Evolutionary conservation across 1,140 invertebrate species (phyloP), one percentile per base, ranked within the genome.

Genomic region (Aphelenchoides fujianensis): DNA sequence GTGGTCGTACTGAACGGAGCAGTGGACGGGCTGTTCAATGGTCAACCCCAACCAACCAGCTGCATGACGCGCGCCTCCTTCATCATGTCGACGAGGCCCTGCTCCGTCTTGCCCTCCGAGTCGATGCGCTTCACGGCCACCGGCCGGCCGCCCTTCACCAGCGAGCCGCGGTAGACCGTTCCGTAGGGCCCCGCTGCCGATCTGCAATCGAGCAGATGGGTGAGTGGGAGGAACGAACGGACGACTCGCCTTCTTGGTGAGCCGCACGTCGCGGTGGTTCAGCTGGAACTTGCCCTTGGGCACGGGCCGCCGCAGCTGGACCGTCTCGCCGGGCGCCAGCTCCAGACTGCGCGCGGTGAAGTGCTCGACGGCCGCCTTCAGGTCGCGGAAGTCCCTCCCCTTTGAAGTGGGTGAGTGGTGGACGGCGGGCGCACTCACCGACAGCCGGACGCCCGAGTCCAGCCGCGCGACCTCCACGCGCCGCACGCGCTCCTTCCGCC

Each of bases 41-140:
- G n/a, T n/a, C n/a, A 61, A 28, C n/a, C n/a, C 27, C 27, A 61
- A 61, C 1, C 36, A 19, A 61, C 59, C 9, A 82, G 32, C 23
- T 81, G 79, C 78, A 80, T 80, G 2, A 80, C 78, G 28, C 78
- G 73, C 0, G 78, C 78, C 48, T 80, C 78, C 28, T 78, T 79
- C 72, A 81, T 81, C 78, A 80, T 80, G 35, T 80, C 78, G 19
- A 59, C 57, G 9, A 80, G 66, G 12, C 52, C 75, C 41, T 79
- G 70, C 30, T 78, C 79, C 36, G 52, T 74, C 7, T 82, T 80
- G 16, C 64, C 64, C 23, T 78, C 75, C 36, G 79, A 79, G 66
- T 76, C 77, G 35, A 79, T 69, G 19, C 71, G 70, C 28, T 79
- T 79, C 48, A 81, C 69, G 9, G 77, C 77, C 16, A 79, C 70